phyloP scores from a whole-genome alignment of 2,888 invertebrate genomes.

The Stenichneumon culpator region DNA sequence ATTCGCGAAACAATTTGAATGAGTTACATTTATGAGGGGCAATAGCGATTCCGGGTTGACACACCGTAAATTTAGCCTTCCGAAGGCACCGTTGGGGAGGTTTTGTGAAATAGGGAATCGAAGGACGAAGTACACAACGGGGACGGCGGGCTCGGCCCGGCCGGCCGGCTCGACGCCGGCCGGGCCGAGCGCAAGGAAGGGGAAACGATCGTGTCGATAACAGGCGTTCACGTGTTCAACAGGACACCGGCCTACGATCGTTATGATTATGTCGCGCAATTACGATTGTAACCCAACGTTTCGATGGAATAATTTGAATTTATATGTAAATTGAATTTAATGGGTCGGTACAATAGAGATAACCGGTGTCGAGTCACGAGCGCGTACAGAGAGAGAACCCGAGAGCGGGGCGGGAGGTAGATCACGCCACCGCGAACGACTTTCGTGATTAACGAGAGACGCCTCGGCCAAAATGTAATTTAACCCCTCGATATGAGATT shows the following conservation, averaged over 20 bases:
- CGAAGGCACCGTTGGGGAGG: slow-evolving; percentile 33
- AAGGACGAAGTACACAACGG: slow-evolving; percentile 58
- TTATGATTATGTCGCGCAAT: slow-evolving; percentile 76
- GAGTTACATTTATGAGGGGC: slow-evolving; percentile 72
- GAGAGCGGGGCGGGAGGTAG: slow-evolving; percentile 38
- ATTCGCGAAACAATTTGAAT: slow-evolving; percentile 68
- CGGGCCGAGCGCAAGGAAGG: slow-evolving; percentile 13
- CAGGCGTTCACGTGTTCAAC: slow-evolving; percentile 64
- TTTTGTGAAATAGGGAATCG: slow-evolving; percentile 62
- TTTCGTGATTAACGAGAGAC: slow-evolving; percentile 78
- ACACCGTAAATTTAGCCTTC: slow-evolving; percentile 67
- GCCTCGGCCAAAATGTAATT: slow-evolving; percentile 33
- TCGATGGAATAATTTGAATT: slow-evolving; percentile 82
- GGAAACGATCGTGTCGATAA: slow-evolving; percentile 64
- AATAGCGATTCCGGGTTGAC: slow-evolving; percentile 70
- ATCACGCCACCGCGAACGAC: slow-evolving; percentile 67
- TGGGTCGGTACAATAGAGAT: slow-evolving; percentile 78
- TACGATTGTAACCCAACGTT: slow-evolving; percentile 77
- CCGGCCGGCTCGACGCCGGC: slow-evolving; percentile 27
- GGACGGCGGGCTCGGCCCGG: slow-evolving; percentile 31
- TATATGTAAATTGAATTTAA: slow-evolving; percentile 84
- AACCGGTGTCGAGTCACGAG: slow-evolving; percentile 68
- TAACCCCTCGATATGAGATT: slow-evolving; percentile 24
- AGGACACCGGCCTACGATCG: slow-evolving; percentile 64
- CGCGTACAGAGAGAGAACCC: background rate